These are phyloP conservation scores for Mohoua ochrocephala DNA, from an alignment of 2,113 vertebrate genomes.

Conservation along the genomic window DNA sequence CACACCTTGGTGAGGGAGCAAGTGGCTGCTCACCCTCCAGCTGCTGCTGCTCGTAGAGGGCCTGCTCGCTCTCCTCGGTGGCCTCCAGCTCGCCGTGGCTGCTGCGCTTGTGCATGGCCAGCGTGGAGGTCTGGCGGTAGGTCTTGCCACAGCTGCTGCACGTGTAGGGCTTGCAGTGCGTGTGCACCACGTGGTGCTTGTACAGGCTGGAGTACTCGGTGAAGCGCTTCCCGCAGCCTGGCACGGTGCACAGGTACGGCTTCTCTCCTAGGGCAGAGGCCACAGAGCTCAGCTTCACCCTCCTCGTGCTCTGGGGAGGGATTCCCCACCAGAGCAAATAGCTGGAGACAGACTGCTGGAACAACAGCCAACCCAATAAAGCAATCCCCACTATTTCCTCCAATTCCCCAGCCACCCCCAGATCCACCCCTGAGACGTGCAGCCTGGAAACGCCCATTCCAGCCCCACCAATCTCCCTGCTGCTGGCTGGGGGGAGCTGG, in stretches of 20 bases:
- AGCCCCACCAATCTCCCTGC: not conserved
- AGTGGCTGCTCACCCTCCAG: constrained; percentile 56
- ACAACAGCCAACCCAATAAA: not conserved
- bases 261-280: constrained; percentile 77
- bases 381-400: not conserved
- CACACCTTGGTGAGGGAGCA: fast-evolving
- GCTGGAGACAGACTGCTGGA: not conserved
- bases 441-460: not conserved
- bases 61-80: constrained; percentile 73
- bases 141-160: constrained; percentile 81
- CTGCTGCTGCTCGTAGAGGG: constrained; percentile 72
- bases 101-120: constrained; percentile 81
- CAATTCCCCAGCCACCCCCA: not conserved
- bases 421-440: fast-evolving
- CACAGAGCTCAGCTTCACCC: not conserved
- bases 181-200: constrained; percentile 86
- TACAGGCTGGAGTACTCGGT: constrained; percentile 85
- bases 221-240: constrained; percentile 82
- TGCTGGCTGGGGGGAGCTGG: not conserved
- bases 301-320: not conserved
- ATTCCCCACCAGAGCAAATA: not conserved
- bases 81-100: constrained; percentile 79
- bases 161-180: constrained; percentile 83
- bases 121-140: constrained; percentile 81
- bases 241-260: constrained; percentile 81